Evolutionary conservation across 2,888 invertebrate species (phyloP).

Genomic region (Eupithecia subfuscata): DNA sequence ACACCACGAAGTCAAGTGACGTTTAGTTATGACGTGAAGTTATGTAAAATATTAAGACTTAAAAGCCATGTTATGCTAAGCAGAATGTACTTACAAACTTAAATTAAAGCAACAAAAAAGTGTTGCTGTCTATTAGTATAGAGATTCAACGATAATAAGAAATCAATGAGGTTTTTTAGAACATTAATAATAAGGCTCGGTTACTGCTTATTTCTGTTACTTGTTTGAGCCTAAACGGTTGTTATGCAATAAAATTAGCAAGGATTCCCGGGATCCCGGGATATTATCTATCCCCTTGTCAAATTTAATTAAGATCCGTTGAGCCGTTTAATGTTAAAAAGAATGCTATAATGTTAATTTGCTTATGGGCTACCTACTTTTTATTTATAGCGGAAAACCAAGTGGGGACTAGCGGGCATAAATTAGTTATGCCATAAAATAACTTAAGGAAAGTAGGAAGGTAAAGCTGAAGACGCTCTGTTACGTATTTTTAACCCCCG

Average conservation of each 20-base stretch:
- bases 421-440: too few species aligned
- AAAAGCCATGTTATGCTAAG: too few species aligned
- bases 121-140: too few species aligned
- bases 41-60: too few species aligned
- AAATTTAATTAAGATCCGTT: neutral
- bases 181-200: too few species aligned
- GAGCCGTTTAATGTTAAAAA: neutral
- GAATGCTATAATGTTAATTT: neutral
- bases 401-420: neutral
- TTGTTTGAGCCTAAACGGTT: neutral
- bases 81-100: too few species aligned
- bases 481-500: too few species aligned
- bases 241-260: neutral
- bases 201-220: neutral
- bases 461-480: neutral
- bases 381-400: neutral
- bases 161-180: too few species aligned
- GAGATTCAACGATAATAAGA: too few species aligned
- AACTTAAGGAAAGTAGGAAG: neutral
- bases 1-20: too few species aligned
- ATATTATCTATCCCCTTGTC: neutral
- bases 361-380: neutral
- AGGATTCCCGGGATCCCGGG: neutral
- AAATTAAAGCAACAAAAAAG: too few species aligned
- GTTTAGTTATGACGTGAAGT: too few species aligned